These are phyloP conservation scores for Haplochromis burtoni DNA, from an alignment of 2,113 vertebrate genomes.

Conservation along the genomic window DNA sequence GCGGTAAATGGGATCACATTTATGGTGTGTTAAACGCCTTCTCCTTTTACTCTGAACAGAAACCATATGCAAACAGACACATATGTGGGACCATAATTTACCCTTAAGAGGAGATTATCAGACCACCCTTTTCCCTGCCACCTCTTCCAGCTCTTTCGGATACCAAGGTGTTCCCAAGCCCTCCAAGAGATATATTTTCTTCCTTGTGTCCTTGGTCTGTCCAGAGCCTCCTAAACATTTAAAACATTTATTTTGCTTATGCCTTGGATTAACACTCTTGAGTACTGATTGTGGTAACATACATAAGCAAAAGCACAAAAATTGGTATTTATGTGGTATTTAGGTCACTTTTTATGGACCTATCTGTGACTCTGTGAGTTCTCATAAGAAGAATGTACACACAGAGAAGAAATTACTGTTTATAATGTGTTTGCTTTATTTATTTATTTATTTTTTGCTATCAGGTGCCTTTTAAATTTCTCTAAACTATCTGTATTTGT, in stretches of 20 bases:
- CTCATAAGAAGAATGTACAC: background rate
- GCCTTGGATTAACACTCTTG: background rate
- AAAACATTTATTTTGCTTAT: background rate
- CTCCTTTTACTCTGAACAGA: fast-evolving
- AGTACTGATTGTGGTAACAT: background rate
- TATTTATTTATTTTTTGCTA: background rate
- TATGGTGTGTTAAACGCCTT: background rate
- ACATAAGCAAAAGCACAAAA: background rate
- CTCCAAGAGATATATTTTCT: background rate
- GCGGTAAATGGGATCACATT: background rate
- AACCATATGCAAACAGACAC: background rate
- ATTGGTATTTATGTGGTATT: background rate
- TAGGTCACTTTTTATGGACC: background rate
- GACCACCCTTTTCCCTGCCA: background rate
- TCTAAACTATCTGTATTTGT: background rate
- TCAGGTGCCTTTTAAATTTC: background rate
- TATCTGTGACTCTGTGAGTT: background rate
- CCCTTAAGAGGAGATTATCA: background rate
- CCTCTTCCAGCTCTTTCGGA: background rate
- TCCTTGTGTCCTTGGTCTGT: background rate
- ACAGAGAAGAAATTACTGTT: background rate
- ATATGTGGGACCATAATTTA: background rate
- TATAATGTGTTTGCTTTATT: background rate
- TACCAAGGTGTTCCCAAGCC: background rate
- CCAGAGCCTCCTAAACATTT: background rate